phyloP scores from a whole-genome alignment of 2,888 invertebrate genomes.

The Acleris laterana region DNA sequence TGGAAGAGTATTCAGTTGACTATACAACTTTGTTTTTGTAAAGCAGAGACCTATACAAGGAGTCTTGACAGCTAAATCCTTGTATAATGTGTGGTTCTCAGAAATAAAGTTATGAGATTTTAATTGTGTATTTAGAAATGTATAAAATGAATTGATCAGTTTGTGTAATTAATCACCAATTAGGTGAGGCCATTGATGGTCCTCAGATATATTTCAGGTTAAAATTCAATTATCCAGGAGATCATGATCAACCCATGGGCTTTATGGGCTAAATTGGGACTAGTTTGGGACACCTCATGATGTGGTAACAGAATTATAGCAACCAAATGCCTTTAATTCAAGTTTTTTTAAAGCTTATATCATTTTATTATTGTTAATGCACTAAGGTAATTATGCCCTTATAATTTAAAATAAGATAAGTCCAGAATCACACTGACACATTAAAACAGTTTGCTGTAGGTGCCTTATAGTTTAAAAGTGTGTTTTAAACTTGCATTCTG shows the following conservation, averaged over 20 bases:
- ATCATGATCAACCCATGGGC: constrained; percentile 65
- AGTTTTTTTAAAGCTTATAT: constrained; percentile 16
- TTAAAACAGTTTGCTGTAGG: neutral
- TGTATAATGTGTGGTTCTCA: constrained; percentile 21
- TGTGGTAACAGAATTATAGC: constrained; percentile 65
- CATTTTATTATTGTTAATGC: constrained; percentile 17
- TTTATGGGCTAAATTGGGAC: constrained; percentile 75
- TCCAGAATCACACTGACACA: neutral
- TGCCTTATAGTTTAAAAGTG: neutral
- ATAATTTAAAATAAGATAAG: neutral
- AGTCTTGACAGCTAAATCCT: constrained; percentile 9
- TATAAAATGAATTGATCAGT: constrained; percentile 41
- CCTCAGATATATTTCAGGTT: constrained; percentile 74
- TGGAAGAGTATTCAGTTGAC: constrained; percentile 4
- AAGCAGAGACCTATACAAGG: constrained; percentile 3
- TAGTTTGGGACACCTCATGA: constrained; percentile 64
- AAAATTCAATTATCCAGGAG: constrained; percentile 60
- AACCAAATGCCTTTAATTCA: constrained; percentile 48
- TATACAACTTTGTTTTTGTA: constrained; percentile 37
- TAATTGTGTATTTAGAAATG: constrained; percentile 33
- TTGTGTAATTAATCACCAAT: constrained; percentile 57
- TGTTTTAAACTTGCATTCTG: neutral
- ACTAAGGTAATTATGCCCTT: constrained; percentile 27
- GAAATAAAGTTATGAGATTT: constrained; percentile 14
- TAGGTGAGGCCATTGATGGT: constrained; percentile 56